Conservation (phyloP, 2,888 invertebrate species). For the Nephrotoma guestfalica region DNA sequence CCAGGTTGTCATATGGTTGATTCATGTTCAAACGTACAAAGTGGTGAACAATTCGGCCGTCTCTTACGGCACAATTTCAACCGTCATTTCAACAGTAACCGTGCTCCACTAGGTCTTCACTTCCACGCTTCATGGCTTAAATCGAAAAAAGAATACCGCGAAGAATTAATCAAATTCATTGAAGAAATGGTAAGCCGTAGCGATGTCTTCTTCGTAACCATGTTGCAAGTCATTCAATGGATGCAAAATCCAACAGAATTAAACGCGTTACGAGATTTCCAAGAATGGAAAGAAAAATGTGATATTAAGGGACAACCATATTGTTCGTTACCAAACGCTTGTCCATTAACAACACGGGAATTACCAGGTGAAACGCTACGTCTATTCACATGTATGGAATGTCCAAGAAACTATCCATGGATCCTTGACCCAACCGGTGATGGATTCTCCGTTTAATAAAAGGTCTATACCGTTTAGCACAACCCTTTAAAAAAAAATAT, state of each 20-base stretch:
- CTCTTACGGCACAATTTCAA: conserved; percentile 88
- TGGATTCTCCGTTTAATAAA: conserved; percentile 62
- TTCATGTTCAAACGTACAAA: conserved; percentile 84
- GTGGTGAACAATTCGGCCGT: conserved; percentile 78
- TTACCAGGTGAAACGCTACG: conserved; percentile 83
- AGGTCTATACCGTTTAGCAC: neutral
- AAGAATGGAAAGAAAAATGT: conserved; percentile 91
- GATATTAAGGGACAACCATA: conserved; percentile 87
- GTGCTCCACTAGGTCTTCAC: conserved; percentile 81
- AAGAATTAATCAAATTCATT: conserved; percentile 82
- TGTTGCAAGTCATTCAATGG: conserved; percentile 87
- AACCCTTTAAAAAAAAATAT: neutral
- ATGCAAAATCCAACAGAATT: conserved; percentile 90
- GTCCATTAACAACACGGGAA: conserved; percentile 77
- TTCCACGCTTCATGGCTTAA: conserved; percentile 94
- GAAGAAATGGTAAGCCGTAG: conserved; percentile 81
- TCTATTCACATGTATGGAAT: conserved; percentile 90
- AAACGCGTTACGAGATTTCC: conserved; percentile 74
- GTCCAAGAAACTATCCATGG: conserved; percentile 92
- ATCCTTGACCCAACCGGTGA: conserved; percentile 88
- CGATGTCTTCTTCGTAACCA: conserved; percentile 87
- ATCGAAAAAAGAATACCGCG: conserved; percentile 84
- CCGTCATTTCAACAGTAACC: conserved; percentile 83
- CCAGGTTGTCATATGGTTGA: conserved; percentile 93
- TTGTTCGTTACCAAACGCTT: conserved; percentile 84